Conservation (phyloP, 2,888 invertebrate genomes). For the Eulithis testata region DNA sequence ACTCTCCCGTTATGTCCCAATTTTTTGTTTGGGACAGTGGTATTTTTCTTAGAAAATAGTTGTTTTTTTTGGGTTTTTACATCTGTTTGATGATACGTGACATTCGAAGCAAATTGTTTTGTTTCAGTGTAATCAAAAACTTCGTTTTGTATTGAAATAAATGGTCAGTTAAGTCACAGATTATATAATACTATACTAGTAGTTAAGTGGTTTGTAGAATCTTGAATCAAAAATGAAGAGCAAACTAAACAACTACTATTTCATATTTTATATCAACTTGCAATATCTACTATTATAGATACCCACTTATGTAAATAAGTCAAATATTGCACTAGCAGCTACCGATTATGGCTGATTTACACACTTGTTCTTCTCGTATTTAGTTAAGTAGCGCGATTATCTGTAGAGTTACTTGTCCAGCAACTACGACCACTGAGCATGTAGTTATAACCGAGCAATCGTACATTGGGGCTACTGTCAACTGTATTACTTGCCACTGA, state of each 20-base stretch:
- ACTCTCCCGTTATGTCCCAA: slow-evolving; percentile 65
- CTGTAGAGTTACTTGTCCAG: slow-evolving; percentile 16
- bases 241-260: neutral
- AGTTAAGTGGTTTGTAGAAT: no score
- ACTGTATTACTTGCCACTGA: no score
- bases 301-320: slow-evolving; percentile 32
- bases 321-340: slow-evolving; percentile 32
- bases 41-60: slow-evolving; percentile 48
- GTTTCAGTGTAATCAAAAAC: neutral
- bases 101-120: slow-evolving; percentile 17
- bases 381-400: neutral
- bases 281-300: slow-evolving; percentile 11
- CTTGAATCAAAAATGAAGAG: neutral
- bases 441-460: no score
- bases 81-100: slow-evolving; percentile 31
- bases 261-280: slow-evolving; percentile 12
- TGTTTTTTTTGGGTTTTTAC: slow-evolving; percentile 28
- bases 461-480: no score
- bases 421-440: no score
- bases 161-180: no score
- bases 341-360: slow-evolving; percentile 23
- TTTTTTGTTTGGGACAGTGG: slow-evolving; percentile 63
- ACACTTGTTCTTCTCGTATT: neutral
- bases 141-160: neutral
- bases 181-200: no score